phyloP scores from a whole-genome alignment of 2,888 invertebrate genomes.

The Stenoptilia bipunctidactyla region DNA sequence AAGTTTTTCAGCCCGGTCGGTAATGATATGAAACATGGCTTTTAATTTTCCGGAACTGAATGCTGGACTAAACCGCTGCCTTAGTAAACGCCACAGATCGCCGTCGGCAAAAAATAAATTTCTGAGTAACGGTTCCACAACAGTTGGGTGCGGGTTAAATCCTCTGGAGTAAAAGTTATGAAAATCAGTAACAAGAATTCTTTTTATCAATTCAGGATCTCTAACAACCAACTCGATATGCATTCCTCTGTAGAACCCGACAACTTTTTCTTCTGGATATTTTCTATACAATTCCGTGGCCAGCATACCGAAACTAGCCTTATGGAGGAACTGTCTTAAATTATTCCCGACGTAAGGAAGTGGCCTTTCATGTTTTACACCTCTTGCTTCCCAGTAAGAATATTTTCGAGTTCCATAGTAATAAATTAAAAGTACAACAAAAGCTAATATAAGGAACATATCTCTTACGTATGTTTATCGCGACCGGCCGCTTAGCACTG shows the following conservation, averaged over 20 bases:
- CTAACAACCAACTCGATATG: constrained; percentile 43
- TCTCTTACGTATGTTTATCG: no score
- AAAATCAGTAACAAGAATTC: constrained; percentile 45
- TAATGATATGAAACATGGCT: constrained; percentile 54
- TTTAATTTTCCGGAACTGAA: constrained; percentile 53
- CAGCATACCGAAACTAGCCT: constrained; percentile 42
- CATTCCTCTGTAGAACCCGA: constrained; percentile 42
- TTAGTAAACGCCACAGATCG: constrained; percentile 46
- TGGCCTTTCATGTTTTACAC: constrained; percentile 44
- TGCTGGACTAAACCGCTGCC: constrained; percentile 49
- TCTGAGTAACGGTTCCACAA: constrained; percentile 42
- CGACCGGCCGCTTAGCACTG: no score
- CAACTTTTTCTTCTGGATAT: constrained; percentile 47
- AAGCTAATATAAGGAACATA: no score
- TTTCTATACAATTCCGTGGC: constrained; percentile 40
- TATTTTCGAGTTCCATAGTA: constrained; percentile 38
- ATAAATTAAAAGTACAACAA: no score
- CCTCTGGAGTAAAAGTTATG: constrained; percentile 44
- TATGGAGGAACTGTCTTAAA: constrained; percentile 33
- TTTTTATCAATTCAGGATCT: constrained; percentile 47
- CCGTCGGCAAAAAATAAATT: constrained; percentile 56
- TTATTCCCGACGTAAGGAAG: constrained; percentile 42
- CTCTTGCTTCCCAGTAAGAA: constrained; percentile 44
- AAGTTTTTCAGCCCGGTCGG: constrained; percentile 43
- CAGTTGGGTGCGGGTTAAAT: constrained; percentile 36